A percentile compares a stretch with the other conserved stretches of the same genome.
These are phyloP conservation scores for Druon quercuslanigerum DNA, from an alignment of 1,140 invertebrate genomes.

Conservation along the genomic window DNA sequence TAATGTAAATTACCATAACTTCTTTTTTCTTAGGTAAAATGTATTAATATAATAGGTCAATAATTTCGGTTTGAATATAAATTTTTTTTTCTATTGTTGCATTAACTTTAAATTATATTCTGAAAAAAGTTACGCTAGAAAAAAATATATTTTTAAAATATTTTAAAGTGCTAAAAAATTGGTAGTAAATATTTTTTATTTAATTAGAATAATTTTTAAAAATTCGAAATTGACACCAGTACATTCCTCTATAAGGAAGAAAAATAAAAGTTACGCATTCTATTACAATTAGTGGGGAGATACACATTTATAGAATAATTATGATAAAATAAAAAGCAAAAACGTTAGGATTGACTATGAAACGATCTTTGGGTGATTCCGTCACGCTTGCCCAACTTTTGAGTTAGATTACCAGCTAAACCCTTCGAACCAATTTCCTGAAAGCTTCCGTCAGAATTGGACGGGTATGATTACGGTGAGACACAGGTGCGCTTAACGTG, in stretches of 20 bases:
- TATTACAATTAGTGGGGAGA: background rate
- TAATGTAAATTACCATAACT: too few relatives aligned
- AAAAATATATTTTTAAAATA: too few relatives aligned
- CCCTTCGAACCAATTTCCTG: conserved; percentile 63
- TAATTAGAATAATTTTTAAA: too few relatives aligned
- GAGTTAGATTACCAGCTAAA: conserved; percentile 47
- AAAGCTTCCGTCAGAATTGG: conserved; percentile 50
- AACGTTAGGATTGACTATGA: background rate
- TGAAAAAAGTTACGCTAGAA: too few relatives aligned
- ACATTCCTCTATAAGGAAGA: background rate
- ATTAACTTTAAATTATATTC: too few relatives aligned
- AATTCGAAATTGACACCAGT: too few relatives aligned
- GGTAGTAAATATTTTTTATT: too few relatives aligned
- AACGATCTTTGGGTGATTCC: conserved; percentile 42
- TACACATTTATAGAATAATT: background rate
- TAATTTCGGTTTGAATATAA: too few relatives aligned
- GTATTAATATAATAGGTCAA: too few relatives aligned
- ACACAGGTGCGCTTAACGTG: conserved; percentile 66
- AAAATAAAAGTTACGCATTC: background rate
- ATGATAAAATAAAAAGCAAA: background rate
- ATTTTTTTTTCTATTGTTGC: too few relatives aligned
- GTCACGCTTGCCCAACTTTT: conserved; percentile 59
- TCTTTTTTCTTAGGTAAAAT: too few relatives aligned
- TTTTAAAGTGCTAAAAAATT: too few relatives aligned
- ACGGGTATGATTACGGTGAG: conserved; percentile 52